Percentiles rank a stretch among this genome's conserved stretches.
Conservation (phyloP, 1,140 invertebrate species). For the Melipona quadrifasciata region DNA sequence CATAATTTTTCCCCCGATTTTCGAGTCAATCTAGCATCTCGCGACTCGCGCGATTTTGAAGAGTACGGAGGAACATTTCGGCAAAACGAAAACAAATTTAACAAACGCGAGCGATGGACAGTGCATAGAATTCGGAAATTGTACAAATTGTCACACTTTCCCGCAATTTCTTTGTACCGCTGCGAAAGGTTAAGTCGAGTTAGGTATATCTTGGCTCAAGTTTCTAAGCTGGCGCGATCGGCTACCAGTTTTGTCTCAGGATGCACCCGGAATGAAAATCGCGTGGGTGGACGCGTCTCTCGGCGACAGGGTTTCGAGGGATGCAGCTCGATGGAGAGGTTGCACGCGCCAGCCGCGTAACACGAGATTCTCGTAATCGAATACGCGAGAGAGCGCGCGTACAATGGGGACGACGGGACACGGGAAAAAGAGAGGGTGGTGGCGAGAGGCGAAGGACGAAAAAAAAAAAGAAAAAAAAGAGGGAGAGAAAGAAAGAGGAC, state of each 20-base stretch:
- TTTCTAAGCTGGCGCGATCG: background rate
- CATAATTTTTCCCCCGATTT: too few species aligned
- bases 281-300: background rate
- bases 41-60: too few species aligned
- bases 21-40: too few species aligned
- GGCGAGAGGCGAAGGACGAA: conserved; percentile 20
- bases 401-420: conserved; percentile 60
- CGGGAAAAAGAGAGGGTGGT: conserved; percentile 55
- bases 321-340: conserved; percentile 41
- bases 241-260: background rate
- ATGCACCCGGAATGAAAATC: conserved; percentile 23
- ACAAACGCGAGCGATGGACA: too few species aligned
- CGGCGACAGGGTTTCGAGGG: conserved; percentile 16
- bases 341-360: conserved; percentile 69
- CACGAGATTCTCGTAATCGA: conserved; percentile 76
- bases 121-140: too few species aligned
- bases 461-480: background rate
- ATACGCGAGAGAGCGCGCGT: conserved; percentile 69
- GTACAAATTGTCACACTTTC: too few species aligned
- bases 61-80: too few species aligned
- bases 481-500: background rate
- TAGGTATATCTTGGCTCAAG: too few species aligned
- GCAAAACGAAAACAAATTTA: too few species aligned
- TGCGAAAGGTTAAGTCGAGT: too few species aligned
- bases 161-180: too few species aligned